A percentile compares a stretch with the other conserved stretches of the same genome.
Evolutionary conservation across 2,888 invertebrate species (phyloP).

Genomic region (Bursaphelenchus okinawaensis): DNA sequence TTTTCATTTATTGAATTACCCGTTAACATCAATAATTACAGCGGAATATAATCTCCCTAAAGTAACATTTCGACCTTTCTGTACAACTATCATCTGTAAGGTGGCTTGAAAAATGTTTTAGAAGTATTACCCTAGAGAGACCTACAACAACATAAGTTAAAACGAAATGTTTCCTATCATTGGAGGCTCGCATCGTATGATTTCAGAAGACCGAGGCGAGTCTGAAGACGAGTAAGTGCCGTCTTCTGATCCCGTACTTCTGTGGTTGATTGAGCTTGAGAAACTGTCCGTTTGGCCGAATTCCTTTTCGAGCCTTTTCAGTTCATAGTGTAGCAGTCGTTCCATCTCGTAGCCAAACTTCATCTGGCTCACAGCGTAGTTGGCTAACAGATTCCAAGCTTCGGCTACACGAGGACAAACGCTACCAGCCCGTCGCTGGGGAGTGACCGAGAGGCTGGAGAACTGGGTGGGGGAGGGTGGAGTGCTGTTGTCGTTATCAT

Average conservation of each 20-base stretch:
- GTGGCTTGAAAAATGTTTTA: too few species aligned
- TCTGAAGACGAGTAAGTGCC: background rate
- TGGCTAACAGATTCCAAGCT: constrained; percentile 30
- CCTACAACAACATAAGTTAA: too few species aligned
- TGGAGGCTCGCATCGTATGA: background rate
- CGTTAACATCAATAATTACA: too few species aligned
- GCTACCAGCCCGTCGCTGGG: constrained; percentile 13
- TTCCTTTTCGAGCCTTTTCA: background rate
- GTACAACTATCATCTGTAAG: too few species aligned
- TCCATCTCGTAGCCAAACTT: constrained; percentile 31
- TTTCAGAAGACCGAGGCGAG: background rate
- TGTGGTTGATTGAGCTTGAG: background rate
- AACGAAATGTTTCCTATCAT: background rate
- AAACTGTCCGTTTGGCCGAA: background rate
- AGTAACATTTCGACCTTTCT: too few species aligned
- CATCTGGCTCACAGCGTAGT: constrained; percentile 29
- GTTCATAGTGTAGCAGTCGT: constrained; percentile 16
- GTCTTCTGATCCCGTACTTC: background rate
- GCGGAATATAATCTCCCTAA: too few species aligned
- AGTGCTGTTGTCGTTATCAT: constrained; percentile 1
- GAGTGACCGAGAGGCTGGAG: constrained; percentile 5
- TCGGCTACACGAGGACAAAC: constrained; percentile 31
- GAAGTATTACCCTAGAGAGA: too few species aligned
- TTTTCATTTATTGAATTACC: too few species aligned
- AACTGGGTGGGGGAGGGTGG: constrained; percentile 15